phyloP scores from a whole-genome alignment of 37 sponge, comb jelly and placozoan genomes.

The Cliona cf. orientalis region DNA sequence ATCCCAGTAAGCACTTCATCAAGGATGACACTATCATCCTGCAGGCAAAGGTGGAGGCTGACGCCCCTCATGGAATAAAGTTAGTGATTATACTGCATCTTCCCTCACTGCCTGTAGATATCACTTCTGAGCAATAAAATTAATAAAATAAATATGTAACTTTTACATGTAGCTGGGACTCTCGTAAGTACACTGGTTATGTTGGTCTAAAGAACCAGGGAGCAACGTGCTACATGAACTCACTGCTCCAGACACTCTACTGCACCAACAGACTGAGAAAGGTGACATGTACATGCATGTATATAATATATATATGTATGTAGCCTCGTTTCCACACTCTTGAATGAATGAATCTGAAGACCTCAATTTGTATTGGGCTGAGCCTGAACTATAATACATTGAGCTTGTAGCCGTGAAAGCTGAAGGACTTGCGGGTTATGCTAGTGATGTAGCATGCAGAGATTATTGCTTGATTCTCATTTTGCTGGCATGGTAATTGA shows the following conservation, averaged over 20 bases:
- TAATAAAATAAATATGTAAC: not conserved
- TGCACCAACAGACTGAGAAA: slow-evolving; percentile 92
- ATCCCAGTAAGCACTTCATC: slow-evolving; percentile 80
- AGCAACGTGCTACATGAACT: slow-evolving; percentile 99
- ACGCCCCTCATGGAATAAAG: slow-evolving; percentile 98
- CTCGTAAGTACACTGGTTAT: slow-evolving; percentile 95
- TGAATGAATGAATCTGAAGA: too few species aligned
- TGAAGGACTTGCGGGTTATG: too few species aligned
- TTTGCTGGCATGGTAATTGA: too few species aligned
- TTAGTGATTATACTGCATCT: slow-evolving; percentile 34
- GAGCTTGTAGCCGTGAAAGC: too few species aligned
- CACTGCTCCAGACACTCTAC: slow-evolving; percentile 96
- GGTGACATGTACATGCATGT: slow-evolving; percentile 31
- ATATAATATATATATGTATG: too few species aligned
- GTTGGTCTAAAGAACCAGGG: slow-evolving; percentile 99
- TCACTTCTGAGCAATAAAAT: not conserved
- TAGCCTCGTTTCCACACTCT: too few species aligned
- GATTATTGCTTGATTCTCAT: too few species aligned
- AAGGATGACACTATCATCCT: slow-evolving; percentile 73
- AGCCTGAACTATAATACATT: too few species aligned
- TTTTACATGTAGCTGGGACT: slow-evolving; percentile 91
- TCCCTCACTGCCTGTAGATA: not conserved
- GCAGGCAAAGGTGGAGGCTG: slow-evolving; percentile 84
- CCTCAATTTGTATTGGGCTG: too few species aligned
- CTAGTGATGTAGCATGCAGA: too few species aligned